Evolutionary conservation across 2,797 vertebrate genomes (phyloP).

Genomic region (Gobio occitaniae): DNA sequence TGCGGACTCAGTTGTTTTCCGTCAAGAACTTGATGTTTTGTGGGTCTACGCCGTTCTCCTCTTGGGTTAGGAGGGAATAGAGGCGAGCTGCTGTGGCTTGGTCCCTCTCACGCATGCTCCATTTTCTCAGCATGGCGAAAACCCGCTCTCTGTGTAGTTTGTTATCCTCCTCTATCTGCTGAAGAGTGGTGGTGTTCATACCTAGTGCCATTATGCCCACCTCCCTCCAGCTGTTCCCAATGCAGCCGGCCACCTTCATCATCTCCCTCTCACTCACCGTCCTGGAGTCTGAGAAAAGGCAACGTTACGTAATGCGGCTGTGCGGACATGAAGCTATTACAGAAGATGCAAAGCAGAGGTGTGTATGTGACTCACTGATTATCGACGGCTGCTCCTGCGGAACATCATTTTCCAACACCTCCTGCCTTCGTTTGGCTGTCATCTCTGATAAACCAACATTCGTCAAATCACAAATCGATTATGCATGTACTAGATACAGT

Average conservation of each 20-base stretch:
- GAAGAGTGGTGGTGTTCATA: conserved; percentile 69
- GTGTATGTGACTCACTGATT: conserved; percentile 37
- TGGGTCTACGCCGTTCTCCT: conserved; percentile 57
- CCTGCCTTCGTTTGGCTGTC: conserved; percentile 6
- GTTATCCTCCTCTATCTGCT: conserved; percentile 77
- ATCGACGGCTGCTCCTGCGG: neutral
- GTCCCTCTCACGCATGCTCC: conserved; percentile 64
- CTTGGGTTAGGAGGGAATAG: conserved; percentile 72
- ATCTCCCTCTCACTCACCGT: conserved; percentile 76
- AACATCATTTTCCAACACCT: neutral
- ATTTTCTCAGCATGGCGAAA: conserved; percentile 75
- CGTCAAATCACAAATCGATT: neutral
- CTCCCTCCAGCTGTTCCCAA: conserved; percentile 74
- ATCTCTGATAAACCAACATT: conserved; percentile 21
- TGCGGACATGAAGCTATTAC: neutral
- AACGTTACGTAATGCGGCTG: neutral
- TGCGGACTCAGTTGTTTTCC: conserved; percentile 41
- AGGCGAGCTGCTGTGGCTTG: conserved; percentile 71
- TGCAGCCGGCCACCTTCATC: conserved; percentile 71
- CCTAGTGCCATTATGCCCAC: conserved; percentile 72
- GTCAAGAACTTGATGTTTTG: conserved; percentile 72
- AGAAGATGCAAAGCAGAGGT: conserved; percentile 10
- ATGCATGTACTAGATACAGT: neutral
- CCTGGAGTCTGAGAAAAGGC: conserved; percentile 49
- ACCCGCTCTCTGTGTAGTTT: conserved; percentile 67